Percentiles rank a stretch among this genome's conserved stretches.
These are phyloP conservation scores for Camponotus fellah DNA, from an alignment of 2,888 invertebrate species.

Conservation along the genomic window DNA sequence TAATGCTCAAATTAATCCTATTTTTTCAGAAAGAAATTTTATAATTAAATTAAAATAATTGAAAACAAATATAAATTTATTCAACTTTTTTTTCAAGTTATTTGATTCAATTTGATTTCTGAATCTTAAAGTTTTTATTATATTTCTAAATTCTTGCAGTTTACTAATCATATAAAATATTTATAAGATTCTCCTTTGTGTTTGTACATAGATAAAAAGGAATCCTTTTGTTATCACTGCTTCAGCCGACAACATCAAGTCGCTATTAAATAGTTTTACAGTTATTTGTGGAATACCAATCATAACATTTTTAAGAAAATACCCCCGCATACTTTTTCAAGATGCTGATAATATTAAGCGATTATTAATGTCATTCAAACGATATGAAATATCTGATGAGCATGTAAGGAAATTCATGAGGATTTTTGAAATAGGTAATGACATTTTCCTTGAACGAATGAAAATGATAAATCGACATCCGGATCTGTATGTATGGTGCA, in stretches of 20 bases:
- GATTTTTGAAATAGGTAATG: constrained; percentile 88
- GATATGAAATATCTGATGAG: constrained; percentile 87
- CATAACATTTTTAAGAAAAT: constrained; percentile 87
- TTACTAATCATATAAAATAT: constrained; percentile 9
- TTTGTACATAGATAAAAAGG: constrained; percentile 86
- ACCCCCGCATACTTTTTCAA: constrained; percentile 88
- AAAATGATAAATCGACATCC: constrained; percentile 87
- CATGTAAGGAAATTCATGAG: constrained; percentile 87
- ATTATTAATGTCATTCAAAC: constrained; percentile 87
- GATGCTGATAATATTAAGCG: constrained; percentile 88
- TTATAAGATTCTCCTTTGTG: constrained; percentile 37
- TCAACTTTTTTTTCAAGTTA: neutral
- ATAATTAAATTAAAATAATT: neutral
- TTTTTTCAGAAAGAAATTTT: neutral
- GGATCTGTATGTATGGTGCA: constrained; percentile 88
- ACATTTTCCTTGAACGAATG: constrained; percentile 88
- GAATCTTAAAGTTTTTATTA: neutral
- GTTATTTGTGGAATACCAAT: constrained; percentile 88
- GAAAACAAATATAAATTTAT: neutral
- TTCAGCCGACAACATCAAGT: constrained; percentile 88
- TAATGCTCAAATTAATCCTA: neutral
- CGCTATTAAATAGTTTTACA: constrained; percentile 88
- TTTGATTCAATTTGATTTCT: neutral
- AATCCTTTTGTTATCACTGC: constrained; percentile 88
- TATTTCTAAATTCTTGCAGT: neutral